Base-by-base conservation (phyloP, 2,888 invertebrate species). In the Pseudoips prasinana region DNA sequence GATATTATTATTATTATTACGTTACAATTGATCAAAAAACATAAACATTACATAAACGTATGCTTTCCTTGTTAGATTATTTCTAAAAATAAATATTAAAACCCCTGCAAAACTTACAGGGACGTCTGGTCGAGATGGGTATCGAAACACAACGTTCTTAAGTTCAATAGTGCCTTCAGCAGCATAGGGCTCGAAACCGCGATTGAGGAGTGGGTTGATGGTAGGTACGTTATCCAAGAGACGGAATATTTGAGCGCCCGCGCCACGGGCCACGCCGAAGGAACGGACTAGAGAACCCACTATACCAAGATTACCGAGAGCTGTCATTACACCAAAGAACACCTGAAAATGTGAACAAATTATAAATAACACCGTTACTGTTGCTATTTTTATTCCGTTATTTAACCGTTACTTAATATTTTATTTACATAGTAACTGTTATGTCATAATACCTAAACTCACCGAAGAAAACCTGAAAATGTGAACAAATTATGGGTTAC, bases 221-320 rank as follows among this genome's bases (percentile, higher is more conserved):
- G 73, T 78, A 0, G 96, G 94, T 9, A 87, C 75, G 58, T 91
- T 90, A 43, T 94, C 93, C 23, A 96, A 92, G 7, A 96, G 85
- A 9, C 90, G 75, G 63, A 92, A 96, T 30, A 96, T 90, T 61
- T 92, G 92, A 0, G 92, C 90, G 0, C 93, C 95, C 0, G 96
- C 93, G 0, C 95, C 95, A 63, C 92, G 91, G 0, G 96, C 95
- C 28, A 92, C 90, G 1, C 94, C 92, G 52, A 96, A 93, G 0
- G 92, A 90, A 55, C 94, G 92, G 27, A 96, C 89, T 29, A 68
- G 25, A 2, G 64, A 34, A 9, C 64, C 57, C 10, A 64, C 40
- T 26, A 58, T 11, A 0, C 66, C 64, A 8, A 65, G 39, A 25
- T 61, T 50, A n/a, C 50, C 48, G 39, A 67, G 59, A 17, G 61